Evolutionary conservation across 2,888 invertebrate genomes (phyloP).

Genomic region (Drosophila lutescens): DNA sequence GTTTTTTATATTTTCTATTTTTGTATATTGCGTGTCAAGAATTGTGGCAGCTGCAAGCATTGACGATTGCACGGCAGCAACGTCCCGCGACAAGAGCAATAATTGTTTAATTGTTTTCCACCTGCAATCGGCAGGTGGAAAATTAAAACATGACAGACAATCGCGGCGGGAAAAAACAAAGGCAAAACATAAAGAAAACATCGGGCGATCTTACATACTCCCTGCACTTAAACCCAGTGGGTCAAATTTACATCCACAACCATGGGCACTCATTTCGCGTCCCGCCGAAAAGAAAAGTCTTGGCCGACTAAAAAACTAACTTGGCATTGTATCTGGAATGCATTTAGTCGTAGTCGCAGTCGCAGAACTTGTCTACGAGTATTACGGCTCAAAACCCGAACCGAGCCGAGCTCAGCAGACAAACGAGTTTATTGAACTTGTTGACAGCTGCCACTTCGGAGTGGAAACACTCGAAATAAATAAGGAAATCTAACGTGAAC

Average conservation of each 20-base stretch:
- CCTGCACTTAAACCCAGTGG: constrained; percentile 6
- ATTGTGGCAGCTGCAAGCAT: constrained; percentile 44
- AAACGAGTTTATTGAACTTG: constrained; percentile 78
- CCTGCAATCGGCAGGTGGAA: constrained; percentile 14
- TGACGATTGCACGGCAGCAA: constrained; percentile 19
- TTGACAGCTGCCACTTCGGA: constrained; percentile 22
- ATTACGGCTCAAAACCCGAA: constrained; percentile 15
- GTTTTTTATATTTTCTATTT: background rate
- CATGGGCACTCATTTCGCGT: constrained; percentile 4
- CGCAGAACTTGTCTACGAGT: constrained; percentile 26
- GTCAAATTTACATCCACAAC: background rate
- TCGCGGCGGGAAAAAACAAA: constrained; percentile 12
- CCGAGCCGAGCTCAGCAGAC: constrained; percentile 32
- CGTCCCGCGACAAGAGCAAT: constrained; percentile 45
- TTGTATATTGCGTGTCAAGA: constrained; percentile 8
- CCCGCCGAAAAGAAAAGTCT: constrained; percentile 29
- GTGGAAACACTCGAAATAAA: constrained; percentile 8
- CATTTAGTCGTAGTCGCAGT: constrained; percentile 6
- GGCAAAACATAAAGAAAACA: constrained; percentile 13
- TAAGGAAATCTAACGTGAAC: background rate
- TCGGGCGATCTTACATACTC: constrained; percentile 31
- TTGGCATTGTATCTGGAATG: constrained; percentile 32
- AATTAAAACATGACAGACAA: constrained; percentile 6
- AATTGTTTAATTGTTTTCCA: constrained; percentile 54
- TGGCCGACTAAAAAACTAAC: constrained; percentile 26